Evolutionary conservation across 2,113 vertebrate species (phyloP).

Genomic region (Jacana jacana): DNA sequence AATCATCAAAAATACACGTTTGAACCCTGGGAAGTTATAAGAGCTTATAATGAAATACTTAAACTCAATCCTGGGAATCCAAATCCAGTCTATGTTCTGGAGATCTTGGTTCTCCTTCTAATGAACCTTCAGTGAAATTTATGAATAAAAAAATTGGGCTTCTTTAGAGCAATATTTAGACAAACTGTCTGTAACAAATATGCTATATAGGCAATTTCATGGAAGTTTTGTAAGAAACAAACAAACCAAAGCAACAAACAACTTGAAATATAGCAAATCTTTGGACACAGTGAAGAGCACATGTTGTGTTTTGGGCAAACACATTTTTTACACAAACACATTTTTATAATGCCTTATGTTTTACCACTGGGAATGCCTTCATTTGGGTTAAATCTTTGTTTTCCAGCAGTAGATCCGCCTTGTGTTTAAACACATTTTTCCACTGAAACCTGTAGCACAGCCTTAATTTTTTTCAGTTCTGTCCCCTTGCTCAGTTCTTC

Average conservation of each 20-base stretch:
- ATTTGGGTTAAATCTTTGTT: background rate
- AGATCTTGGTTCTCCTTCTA: background rate
- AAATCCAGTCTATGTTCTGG: background rate
- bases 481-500: background rate
- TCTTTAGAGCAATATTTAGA: background rate
- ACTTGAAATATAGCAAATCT: background rate
- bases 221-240: background rate
- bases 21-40: background rate
- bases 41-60: background rate
- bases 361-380: background rate
- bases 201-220: accelerated
- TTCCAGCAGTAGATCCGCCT: background rate
- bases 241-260: background rate
- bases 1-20: accelerated
- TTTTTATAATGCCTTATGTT: accelerated
- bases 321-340: background rate
- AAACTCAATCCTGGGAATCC: accelerated
- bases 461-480: background rate
- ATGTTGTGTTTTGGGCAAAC: background rate
- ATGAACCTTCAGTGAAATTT: background rate
- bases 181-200: background rate
- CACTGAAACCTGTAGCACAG: background rate
- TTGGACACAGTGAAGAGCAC: background rate
- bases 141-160: background rate
- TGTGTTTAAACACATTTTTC: background rate